Percentiles rank a stretch among this genome's conserved stretches.
Conservation (phyloP, 2,797 vertebrate species). For the Emys orbicularis region DNA sequence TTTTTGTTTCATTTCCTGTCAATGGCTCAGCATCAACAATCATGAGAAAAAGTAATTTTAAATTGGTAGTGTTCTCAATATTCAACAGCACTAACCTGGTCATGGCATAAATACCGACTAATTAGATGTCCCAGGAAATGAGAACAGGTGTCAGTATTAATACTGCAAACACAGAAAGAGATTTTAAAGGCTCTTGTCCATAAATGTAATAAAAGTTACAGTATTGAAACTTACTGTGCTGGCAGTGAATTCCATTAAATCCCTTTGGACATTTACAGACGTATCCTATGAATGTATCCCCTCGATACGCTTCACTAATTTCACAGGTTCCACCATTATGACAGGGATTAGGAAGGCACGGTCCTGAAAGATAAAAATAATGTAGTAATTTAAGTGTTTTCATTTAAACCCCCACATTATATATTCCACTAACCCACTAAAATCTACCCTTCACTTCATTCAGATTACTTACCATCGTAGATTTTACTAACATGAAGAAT, state of each 20-base stretch:
- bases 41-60: background rate
- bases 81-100: background rate
- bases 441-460: constrained; percentile 28
- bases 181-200: constrained; percentile 1
- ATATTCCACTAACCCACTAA: background rate
- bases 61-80: background rate
- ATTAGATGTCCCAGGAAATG: constrained; percentile 2
- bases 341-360: constrained; percentile 96
- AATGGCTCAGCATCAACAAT: background rate
- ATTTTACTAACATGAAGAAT: constrained; percentile 56
- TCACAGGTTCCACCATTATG: constrained; percentile 97
- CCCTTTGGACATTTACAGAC: constrained; percentile 94
- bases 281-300: constrained; percentile 97
- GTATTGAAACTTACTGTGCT: constrained; percentile 93
- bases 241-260: constrained; percentile 97
- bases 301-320: constrained; percentile 95
- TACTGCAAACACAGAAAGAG: background rate
- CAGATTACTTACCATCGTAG: constrained; percentile 5
- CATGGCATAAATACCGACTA: background rate
- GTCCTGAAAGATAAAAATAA: constrained; percentile 83
- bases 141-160: background rate
- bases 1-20: background rate
- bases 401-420: background rate
- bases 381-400: background rate
- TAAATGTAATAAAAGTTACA: constrained; percentile 43